These are phyloP conservation scores for Rhinolophus sinicus DNA, from an alignment of 2,113 vertebrate species.

Conservation along the genomic window DNA sequence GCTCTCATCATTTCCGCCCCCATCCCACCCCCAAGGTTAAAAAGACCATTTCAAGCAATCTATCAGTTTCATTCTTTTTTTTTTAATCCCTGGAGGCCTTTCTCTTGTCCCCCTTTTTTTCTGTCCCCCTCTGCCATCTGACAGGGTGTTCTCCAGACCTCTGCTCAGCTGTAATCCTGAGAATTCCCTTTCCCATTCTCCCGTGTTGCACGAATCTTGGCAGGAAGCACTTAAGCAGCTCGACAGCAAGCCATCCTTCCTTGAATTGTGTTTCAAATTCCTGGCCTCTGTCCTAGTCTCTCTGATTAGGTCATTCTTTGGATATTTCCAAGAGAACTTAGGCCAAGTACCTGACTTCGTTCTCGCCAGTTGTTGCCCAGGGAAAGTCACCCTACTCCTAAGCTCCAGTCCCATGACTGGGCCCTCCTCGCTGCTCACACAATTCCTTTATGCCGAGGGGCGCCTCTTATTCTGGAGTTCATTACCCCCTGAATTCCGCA, in stretches of 20 bases:
- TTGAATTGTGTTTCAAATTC: conserved; percentile 61
- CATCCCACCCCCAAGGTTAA: not conserved
- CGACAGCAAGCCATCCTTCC: conserved; percentile 51
- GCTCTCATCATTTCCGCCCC: not conserved
- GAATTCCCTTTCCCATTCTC: not conserved
- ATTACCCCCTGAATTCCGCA: not conserved
- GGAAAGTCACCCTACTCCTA: not conserved
- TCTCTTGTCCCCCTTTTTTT: not conserved
- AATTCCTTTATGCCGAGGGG: not conserved
- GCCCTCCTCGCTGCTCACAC: not conserved
- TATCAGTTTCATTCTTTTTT: not conserved
- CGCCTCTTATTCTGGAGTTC: not conserved
- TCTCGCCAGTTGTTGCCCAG: not conserved
- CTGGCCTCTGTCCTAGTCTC: conserved; percentile 15
- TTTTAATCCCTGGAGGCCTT: not conserved
- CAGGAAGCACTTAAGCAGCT: conserved; percentile 57
- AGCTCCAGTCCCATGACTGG: not conserved
- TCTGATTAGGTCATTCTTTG: conserved; percentile 38
- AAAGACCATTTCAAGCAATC: not conserved
- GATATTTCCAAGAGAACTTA: not conserved
- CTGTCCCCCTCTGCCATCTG: not conserved
- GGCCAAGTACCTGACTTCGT: not conserved
- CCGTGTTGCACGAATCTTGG: not conserved
- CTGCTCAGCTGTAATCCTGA: not conserved
- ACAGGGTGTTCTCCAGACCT: not conserved